phyloP scores from a whole-genome alignment of 2,113 vertebrate genomes.

The Chionodraco myersi region DNA sequence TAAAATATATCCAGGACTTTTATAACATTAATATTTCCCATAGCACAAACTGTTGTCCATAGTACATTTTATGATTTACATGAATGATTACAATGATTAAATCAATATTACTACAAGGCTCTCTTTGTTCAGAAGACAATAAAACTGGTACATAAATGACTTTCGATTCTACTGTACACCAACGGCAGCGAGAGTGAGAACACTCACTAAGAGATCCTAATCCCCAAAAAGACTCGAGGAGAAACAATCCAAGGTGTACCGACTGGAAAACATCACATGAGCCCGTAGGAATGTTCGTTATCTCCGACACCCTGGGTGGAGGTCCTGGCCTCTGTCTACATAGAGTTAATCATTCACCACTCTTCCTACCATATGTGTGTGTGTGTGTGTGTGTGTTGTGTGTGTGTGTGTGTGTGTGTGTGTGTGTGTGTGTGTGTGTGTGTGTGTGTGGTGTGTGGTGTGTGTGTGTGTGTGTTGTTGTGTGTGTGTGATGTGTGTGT shows the following conservation, averaged over 20 bases:
- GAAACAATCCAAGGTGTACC: slow-evolving; percentile 48
- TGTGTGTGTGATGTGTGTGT: slow-evolving; percentile 5
- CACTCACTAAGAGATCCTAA: neutral
- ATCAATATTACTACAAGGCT: neutral
- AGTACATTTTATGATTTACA: neutral
- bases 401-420: neutral
- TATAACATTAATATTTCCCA: neutral
- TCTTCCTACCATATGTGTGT: slow-evolving; percentile 11
- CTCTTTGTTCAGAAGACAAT: neutral
- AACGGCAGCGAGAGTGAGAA: neutral
- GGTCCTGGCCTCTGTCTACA: slow-evolving; percentile 62
- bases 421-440: neutral
- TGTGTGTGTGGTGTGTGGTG: neutral
- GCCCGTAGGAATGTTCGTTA: slow-evolving; percentile 63
- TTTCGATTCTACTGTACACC: neutral
- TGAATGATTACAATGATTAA: neutral
- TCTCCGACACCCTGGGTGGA: slow-evolving; percentile 55
- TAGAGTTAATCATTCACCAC: slow-evolving; percentile 70
- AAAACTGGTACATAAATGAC: neutral
- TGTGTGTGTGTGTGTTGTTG: neutral
- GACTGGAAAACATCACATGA: slow-evolving; percentile 63
- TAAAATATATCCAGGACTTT: neutral
- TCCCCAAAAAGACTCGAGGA: slow-evolving; percentile 4
- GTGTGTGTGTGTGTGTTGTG: neutral
- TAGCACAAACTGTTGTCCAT: neutral